These are phyloP conservation scores for Nomada fabriciana DNA, from an alignment of 2,888 invertebrate genomes.

Conservation along the genomic window DNA sequence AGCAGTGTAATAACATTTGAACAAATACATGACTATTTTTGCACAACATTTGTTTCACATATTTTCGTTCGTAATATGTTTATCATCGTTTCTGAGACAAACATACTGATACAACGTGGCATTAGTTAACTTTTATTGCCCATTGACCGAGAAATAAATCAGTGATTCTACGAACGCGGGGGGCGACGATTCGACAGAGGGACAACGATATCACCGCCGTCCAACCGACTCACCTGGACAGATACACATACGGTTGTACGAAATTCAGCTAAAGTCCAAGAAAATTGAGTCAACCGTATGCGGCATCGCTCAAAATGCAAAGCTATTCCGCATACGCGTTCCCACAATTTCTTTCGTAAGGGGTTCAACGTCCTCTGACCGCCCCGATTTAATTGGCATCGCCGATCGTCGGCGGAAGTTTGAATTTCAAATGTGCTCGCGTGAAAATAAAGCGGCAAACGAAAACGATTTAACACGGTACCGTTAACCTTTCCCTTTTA, in stretches of 20 bases:
- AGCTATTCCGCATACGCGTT: slow-evolving; percentile 62
- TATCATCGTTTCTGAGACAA: neutral
- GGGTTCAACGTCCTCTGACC: slow-evolving; percentile 57
- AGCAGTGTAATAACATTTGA: no score
- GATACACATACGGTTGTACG: slow-evolving; percentile 22
- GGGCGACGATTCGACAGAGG: neutral
- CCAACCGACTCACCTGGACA: slow-evolving; percentile 41
- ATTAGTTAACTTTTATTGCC: neutral
- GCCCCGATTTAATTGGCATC: slow-evolving; percentile 65
- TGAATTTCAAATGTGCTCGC: slow-evolving; percentile 66
- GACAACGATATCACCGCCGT: slow-evolving; percentile 25
- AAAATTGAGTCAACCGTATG: slow-evolving; percentile 64
- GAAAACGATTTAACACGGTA: slow-evolving; percentile 31
- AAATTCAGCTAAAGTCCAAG: slow-evolving; percentile 48
- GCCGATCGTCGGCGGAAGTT: slow-evolving; percentile 57
- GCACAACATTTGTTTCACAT: neutral
- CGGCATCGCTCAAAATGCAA: slow-evolving; percentile 58
- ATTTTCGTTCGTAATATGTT: neutral
- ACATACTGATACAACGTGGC: no score
- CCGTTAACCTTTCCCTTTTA: slow-evolving; percentile 54
- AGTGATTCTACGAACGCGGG: neutral
- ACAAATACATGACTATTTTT: no score
- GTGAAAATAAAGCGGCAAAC: slow-evolving; percentile 43
- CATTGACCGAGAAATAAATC: neutral
- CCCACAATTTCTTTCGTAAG: slow-evolving; percentile 51